A percentile compares a stretch with the other conserved stretches of the same genome.
Conservation (phyloP, 1,140 invertebrate genomes). For the Ceratina japonica region DNA sequence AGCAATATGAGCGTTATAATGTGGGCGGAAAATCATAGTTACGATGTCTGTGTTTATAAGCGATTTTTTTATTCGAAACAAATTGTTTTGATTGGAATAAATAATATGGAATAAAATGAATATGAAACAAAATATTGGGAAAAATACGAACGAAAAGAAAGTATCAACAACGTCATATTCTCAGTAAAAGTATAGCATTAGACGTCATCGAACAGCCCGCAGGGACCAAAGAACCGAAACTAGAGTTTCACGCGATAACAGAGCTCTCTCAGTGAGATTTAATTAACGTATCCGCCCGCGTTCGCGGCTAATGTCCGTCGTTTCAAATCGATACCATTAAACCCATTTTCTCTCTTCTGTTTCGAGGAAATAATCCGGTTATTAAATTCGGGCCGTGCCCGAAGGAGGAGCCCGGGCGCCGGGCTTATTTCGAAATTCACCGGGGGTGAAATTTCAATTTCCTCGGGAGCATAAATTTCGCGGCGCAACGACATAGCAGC, state of each 20-base stretch:
- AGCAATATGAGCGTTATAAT: no score
- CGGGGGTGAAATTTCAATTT: constrained; percentile 45
- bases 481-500: background rate
- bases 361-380: background rate
- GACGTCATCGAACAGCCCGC: no score
- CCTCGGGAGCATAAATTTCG: constrained; percentile 32
- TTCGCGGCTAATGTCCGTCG: background rate
- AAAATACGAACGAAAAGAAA: no score
- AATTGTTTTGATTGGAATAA: no score
- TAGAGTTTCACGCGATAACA: background rate
- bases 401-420: background rate
- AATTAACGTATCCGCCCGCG: background rate
- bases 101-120: no score
- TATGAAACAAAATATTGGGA: no score
- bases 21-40: no score
- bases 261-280: background rate
- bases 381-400: constrained; percentile 8
- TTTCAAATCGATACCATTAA: constrained; percentile 3
- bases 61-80: no score
- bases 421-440: constrained; percentile 29
- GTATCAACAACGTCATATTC: no score
- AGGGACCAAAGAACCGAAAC: background rate
- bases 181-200: no score
- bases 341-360: background rate
- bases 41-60: no score